Conservation (phyloP, 2,888 invertebrate species). For the Tetropium fuscum region DNA sequence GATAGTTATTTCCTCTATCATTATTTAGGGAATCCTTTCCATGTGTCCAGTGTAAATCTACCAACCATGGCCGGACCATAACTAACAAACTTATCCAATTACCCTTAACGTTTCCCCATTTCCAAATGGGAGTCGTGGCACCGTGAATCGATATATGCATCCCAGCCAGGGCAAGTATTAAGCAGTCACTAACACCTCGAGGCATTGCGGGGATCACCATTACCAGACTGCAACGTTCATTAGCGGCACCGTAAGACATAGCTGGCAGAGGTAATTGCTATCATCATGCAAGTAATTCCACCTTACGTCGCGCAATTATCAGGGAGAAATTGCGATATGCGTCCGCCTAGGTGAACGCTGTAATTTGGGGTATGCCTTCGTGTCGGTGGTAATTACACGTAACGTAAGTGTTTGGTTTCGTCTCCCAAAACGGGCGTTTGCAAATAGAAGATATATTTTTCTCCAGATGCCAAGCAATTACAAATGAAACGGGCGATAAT, state of each 20-base stretch:
- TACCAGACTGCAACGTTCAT: slow-evolving; percentile 19
- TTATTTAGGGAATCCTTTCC: too few relatives aligned
- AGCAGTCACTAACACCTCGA: slow-evolving; percentile 15
- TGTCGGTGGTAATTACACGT: not conserved
- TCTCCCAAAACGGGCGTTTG: too few relatives aligned
- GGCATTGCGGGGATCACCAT: slow-evolving; percentile 24
- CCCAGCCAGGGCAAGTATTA: slow-evolving; percentile 1
- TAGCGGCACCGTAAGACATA: slow-evolving; percentile 18
- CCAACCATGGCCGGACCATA: slow-evolving; percentile 4
- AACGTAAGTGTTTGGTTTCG: not conserved
- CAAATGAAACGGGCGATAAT: too few relatives aligned
- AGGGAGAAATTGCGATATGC: slow-evolving; percentile 28
- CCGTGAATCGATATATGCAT: slow-evolving; percentile 19
- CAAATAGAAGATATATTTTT: too few relatives aligned
- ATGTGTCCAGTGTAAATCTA: not conserved
- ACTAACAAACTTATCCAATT: slow-evolving; percentile 27
- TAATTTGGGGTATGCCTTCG: not conserved
- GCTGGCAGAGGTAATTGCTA: slow-evolving; percentile 26
- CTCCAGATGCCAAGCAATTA: too few relatives aligned
- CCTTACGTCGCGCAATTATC: slow-evolving; percentile 16
- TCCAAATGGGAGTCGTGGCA: slow-evolving; percentile 14
- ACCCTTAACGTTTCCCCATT: slow-evolving; percentile 19
- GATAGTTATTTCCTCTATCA: too few relatives aligned
- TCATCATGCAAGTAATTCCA: slow-evolving; percentile 24
- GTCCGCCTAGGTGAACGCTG: slow-evolving; percentile 19